Evolutionary conservation across 2,888 invertebrate genomes (phyloP).

Genomic region (Quadroppia sp.): DNA sequence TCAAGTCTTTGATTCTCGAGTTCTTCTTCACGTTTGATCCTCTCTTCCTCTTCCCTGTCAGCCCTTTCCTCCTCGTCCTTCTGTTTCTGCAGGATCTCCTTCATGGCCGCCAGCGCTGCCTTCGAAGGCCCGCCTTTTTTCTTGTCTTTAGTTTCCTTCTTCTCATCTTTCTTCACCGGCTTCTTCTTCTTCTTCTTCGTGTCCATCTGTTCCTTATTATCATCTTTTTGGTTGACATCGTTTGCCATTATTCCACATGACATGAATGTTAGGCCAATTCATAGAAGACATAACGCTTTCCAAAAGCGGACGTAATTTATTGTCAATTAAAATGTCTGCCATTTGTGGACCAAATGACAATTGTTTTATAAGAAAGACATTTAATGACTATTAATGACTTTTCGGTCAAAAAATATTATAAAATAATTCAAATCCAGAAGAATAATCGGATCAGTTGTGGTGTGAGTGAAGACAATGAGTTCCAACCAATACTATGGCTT

Average conservation of each 20-base stretch:
- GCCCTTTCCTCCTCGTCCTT: conserved; percentile 62
- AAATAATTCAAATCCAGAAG: too few relatives aligned
- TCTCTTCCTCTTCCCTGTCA: conserved; percentile 63
- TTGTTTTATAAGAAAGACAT: too few relatives aligned
- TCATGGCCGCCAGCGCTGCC: conserved; percentile 72
- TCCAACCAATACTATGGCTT: conserved; percentile 61
- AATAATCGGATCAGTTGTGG: too few relatives aligned
- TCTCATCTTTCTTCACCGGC: conserved; percentile 60
- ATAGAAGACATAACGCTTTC: too few relatives aligned
- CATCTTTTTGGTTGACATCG: conserved; percentile 23
- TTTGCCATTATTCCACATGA: neutral
- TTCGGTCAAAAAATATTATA: too few relatives aligned
- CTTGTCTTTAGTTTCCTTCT: conserved; percentile 37
- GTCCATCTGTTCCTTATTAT: conserved; percentile 41
- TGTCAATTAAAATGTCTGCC: too few relatives aligned
- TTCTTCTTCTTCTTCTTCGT: conserved; percentile 56
- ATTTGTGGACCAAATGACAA: too few relatives aligned
- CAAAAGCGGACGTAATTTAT: too few relatives aligned
- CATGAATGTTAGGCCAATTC: too few relatives aligned
- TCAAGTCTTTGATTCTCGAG: conserved; percentile 60
- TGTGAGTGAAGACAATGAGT: neutral
- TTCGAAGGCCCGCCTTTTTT: conserved; percentile 40
- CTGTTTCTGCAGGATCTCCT: conserved; percentile 65
- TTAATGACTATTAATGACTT: too few relatives aligned
- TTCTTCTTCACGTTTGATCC: conserved; percentile 67